These are phyloP conservation scores for Virgularia gustaviana DNA, from an alignment of 92 coral and sea anemone species.

Conservation along the genomic window DNA sequence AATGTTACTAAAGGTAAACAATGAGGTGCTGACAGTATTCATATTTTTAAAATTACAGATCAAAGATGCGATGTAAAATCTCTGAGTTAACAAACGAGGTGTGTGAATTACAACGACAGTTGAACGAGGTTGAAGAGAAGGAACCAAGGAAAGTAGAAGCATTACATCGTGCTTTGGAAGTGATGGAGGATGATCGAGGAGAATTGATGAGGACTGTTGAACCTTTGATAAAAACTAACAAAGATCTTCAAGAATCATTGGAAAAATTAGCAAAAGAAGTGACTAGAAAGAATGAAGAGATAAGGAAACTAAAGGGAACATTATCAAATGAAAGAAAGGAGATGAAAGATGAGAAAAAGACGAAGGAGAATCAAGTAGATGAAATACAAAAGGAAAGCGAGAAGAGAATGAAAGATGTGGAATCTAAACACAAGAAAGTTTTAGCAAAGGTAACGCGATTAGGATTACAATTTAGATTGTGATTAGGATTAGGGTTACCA, in stretches of 20 bases:
- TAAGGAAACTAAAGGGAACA: conserved; percentile 48
- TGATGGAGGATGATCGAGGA: conserved; percentile 66
- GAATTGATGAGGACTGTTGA: conserved; percentile 64
- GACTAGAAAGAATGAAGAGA: conserved; percentile 62
- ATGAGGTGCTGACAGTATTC: too few relatives aligned
- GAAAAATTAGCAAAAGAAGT: conserved; percentile 75
- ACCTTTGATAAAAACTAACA: conserved; percentile 64
- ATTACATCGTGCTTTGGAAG: conserved; percentile 66
- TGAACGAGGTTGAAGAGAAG: not conserved
- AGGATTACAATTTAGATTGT: not conserved
- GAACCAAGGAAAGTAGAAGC: conserved; percentile 56
- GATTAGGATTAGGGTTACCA: not conserved
- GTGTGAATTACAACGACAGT: not conserved
- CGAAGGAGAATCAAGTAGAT: conserved; percentile 61
- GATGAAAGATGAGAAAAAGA: conserved; percentile 36
- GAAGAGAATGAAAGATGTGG: conserved; percentile 65
- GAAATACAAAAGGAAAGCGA: conserved; percentile 53
- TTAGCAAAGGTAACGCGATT: conserved; percentile 58
- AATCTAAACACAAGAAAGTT: conserved; percentile 67
- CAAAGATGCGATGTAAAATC: not conserved
- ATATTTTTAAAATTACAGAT: too few relatives aligned
- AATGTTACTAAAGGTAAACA: too few relatives aligned
- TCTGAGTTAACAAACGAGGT: conserved; percentile 11
- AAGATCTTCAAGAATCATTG: conserved; percentile 68
- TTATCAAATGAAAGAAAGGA: conserved; percentile 8